A percentile compares a stretch with the other conserved stretches of the same genome.
Conservation (phyloP, 2,797 vertebrate genomes). For the Sternarchorhynchus goeldii region DNA sequence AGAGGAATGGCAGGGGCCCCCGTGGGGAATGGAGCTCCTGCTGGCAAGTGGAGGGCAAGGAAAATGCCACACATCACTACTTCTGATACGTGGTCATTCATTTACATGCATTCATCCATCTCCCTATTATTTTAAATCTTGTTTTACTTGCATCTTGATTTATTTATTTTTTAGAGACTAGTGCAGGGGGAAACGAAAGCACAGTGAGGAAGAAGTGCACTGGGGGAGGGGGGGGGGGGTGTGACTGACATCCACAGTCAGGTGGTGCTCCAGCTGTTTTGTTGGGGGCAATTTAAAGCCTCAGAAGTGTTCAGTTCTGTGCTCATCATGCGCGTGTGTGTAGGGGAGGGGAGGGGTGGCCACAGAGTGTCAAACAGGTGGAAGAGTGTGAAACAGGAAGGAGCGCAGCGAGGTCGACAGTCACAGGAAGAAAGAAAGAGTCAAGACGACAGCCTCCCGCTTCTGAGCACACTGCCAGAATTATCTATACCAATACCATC, state of each 20-base stretch:
- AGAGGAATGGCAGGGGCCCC: constrained; percentile 82
- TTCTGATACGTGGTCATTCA: not conserved
- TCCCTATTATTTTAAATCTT: no score
- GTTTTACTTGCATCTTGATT: no score
- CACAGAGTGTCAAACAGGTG: constrained; percentile 46
- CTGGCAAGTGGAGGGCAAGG: constrained; percentile 26
- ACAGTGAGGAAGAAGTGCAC: not conserved
- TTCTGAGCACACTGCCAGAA: constrained; percentile 42
- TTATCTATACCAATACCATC: constrained; percentile 16
- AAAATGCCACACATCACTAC: not conserved
- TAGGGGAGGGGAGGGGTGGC: constrained; percentile 49
- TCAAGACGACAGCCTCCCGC: constrained; percentile 38
- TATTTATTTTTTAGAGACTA: no score
- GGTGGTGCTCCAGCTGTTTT: constrained; percentile 67
- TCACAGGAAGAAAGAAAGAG: constrained; percentile 49
- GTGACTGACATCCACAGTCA: constrained; percentile 55
- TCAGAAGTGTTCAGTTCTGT: constrained; percentile 48
- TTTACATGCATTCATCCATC: not conserved
- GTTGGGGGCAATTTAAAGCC: constrained; percentile 61
- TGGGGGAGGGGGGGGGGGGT: not conserved
- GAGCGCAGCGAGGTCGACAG: constrained; percentile 21
- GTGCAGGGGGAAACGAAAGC: not conserved
- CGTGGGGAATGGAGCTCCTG: constrained; percentile 79
- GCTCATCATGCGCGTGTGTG: constrained; percentile 23
- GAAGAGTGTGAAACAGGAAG: constrained; percentile 43